Evolutionary conservation across 2,113 vertebrate genomes (phyloP), one percentile per base, ranked within the genome.

Genomic region (Halcyon senegalensis): DNA sequence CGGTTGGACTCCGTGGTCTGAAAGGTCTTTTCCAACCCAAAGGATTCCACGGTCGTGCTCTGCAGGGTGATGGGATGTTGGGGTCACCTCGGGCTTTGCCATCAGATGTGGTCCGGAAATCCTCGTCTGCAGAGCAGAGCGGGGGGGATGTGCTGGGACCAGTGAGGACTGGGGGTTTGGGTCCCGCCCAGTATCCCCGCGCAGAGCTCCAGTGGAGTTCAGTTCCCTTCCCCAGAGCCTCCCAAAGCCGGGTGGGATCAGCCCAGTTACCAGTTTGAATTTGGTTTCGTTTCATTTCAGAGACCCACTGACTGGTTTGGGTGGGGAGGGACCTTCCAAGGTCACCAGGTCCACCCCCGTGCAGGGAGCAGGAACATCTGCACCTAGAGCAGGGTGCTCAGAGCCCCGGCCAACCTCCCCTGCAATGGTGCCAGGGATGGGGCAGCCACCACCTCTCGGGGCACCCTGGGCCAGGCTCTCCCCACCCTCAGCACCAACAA

Each of bases 51-150:
- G 39, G 19, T 43, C 18, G 28, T 5, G 24, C 51, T 43, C 86
- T 7, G 18, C 25, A 4, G 51, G 51, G 43, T 1, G 7, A 7
- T 8, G 31, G 69, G 44, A 33, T 2, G 1, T 3, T 63, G 62
- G 35, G 14, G 7, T 18, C 9, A 7, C 20, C 16, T 17, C 35
- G 5, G 44, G 46, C 10, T 69, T 11, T 16, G 55, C 33, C 27
- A 11, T 44, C 39, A 5, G 19, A 59, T 19, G 1, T 1, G 1
- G 37, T 1, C 30, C 9, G 56, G 56, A 41, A 27, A 16, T 4
- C n/a, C 23, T 30, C 3, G 7, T 27, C 11, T 7, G 66, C 24
- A 11, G 78, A 46, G 48, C 10, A 11, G 28, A 33, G 17, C 7
- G 27, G 37, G 39, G 21, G 27, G 39, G 51, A 46, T 9, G 60